Percentiles rank a stretch among this genome's conserved stretches.
Evolutionary conservation across 2,797 vertebrate species (phyloP).

Genomic region (Pipistrellus pygmaeus): DNA sequence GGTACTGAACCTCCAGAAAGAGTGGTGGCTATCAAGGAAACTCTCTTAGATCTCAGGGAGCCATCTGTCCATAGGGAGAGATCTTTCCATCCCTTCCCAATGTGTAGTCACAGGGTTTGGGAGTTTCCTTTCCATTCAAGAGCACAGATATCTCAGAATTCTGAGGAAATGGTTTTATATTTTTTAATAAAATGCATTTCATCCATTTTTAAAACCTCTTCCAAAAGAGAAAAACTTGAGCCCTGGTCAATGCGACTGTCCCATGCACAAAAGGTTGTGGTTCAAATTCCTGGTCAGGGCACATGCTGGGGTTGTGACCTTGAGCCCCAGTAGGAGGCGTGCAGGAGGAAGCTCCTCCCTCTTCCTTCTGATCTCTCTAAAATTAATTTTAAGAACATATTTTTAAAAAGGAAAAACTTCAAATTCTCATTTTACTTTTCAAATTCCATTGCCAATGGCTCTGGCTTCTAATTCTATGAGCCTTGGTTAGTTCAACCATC

Average conservation of each 20-base stretch:
- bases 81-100: neutral
- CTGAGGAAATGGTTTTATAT: neutral
- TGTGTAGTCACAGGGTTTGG: neutral
- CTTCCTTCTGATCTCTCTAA: neutral
- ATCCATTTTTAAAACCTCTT: neutral
- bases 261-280: neutral
- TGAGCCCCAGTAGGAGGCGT: neutral
- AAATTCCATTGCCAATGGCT: neutral
- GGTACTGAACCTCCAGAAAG: neutral
- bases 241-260: neutral
- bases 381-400: neutral
- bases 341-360: neutral
- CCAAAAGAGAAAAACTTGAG: neutral
- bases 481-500: neutral
- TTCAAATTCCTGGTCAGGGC: neutral
- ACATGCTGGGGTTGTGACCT: neutral
- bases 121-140: neutral
- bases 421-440: neutral
- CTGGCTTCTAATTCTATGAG: neutral
- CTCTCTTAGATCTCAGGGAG: neutral
- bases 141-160: neutral
- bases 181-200: neutral
- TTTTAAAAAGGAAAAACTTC: neutral
- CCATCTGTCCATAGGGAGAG: accelerated
- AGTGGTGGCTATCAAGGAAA: accelerated